These are phyloP conservation scores for Drosophila ananassae DNA, from an alignment of 1,140 invertebrate species.

Conservation along the genomic window DNA sequence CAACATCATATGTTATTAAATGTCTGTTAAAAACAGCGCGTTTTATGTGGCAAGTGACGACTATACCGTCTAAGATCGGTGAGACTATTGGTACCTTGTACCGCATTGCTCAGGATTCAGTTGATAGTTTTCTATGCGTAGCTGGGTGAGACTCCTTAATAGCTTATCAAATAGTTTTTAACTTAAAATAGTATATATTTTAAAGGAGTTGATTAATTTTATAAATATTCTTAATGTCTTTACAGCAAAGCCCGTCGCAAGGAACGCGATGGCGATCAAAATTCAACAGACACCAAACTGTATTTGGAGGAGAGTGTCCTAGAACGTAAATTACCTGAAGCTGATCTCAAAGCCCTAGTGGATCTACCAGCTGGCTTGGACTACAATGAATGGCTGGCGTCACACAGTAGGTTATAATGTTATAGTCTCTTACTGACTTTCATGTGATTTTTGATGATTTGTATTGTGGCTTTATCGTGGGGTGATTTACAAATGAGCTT, in stretches of 20 bases:
- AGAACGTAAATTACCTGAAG: constrained; percentile 95
- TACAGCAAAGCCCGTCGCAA: constrained; percentile 98
- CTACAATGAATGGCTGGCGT: constrained; percentile 99
- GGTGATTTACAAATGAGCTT: constrained; percentile 51
- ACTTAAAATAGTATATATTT: neutral
- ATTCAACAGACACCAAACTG: constrained; percentile 94
- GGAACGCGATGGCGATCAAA: constrained; percentile 94
- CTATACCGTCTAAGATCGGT: constrained; percentile 81
- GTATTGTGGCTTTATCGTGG: constrained; percentile 24
- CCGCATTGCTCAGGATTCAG: constrained; percentile 81
- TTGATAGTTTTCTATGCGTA: constrained; percentile 82
- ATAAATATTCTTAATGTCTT: constrained; percentile 48
- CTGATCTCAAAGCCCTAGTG: constrained; percentile 95
- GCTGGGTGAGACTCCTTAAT: constrained; percentile 75
- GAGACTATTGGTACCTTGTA: constrained; percentile 80
- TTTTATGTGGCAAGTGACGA: constrained; percentile 84
- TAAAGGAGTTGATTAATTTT: constrained; percentile 3
- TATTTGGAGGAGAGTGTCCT: constrained; percentile 97
- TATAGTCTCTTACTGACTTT: neutral
- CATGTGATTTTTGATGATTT: constrained; percentile 41
- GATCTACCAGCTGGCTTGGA: constrained; percentile 96
- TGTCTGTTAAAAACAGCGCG: constrained; percentile 78
- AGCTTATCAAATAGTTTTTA: neutral
- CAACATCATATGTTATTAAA: constrained; percentile 78
- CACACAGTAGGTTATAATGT: constrained; percentile 92